phyloP scores from a whole-genome alignment of 1,140 invertebrate genomes.

The Arctopsyche grandis region DNA sequence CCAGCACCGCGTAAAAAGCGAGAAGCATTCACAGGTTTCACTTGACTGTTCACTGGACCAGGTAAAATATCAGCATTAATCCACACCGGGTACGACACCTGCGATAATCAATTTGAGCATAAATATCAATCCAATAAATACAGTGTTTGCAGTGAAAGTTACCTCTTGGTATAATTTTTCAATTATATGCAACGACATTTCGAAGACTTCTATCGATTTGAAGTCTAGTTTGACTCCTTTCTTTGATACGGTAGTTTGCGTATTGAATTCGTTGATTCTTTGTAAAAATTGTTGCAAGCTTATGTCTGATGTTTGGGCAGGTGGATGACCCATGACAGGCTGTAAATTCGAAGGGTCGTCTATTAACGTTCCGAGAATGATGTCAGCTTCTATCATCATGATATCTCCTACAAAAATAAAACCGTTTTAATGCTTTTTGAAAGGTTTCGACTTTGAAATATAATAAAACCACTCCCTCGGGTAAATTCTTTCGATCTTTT shows the following conservation, averaged over 20 bases:
- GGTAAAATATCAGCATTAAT: constrained; percentile 88
- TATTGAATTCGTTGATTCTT: constrained; percentile 66
- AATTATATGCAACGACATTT: constrained; percentile 71
- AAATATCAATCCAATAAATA: background rate
- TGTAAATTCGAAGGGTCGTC: constrained; percentile 61
- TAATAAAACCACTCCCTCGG: no score
- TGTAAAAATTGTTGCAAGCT: constrained; percentile 78
- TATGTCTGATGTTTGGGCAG: constrained; percentile 77
- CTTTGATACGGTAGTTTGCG: constrained; percentile 50
- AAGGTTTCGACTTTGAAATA: no score
- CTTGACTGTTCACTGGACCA: constrained; percentile 76
- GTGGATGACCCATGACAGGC: constrained; percentile 90
- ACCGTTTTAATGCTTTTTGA: background rate
- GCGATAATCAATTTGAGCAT: constrained; percentile 22
- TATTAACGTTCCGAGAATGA: constrained; percentile 75
- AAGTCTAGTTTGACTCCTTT: constrained; percentile 89
- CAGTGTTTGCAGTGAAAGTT: constrained; percentile 43
- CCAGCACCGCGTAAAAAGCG: constrained; percentile 70
- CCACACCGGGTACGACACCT: constrained; percentile 83
- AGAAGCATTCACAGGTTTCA: constrained; percentile 72
- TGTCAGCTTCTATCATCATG: constrained; percentile 90
- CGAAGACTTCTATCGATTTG: constrained; percentile 82
- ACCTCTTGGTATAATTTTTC: constrained; percentile 63
- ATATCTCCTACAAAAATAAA: constrained; percentile 67
- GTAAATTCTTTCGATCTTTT: no score